Conservation (phyloP, 2,888 invertebrate genomes). For the Atethmia centrago region DNA sequence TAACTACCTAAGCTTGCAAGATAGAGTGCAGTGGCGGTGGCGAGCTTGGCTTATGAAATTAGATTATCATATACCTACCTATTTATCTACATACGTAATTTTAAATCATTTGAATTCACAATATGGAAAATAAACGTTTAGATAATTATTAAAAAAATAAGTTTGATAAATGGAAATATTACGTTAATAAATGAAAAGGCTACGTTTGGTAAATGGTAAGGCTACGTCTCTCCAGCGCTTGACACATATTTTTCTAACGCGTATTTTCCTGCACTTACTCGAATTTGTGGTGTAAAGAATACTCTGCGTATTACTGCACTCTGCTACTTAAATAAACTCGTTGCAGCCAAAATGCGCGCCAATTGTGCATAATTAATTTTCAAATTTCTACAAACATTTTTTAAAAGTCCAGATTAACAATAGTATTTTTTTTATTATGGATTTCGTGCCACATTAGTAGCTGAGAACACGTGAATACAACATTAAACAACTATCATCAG, state of each 20-base stretch:
- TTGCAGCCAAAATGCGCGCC: not conserved
- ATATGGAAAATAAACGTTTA: too few species aligned
- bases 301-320: not conserved
- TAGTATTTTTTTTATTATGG: too few species aligned
- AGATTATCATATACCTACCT: not conserved
- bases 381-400: not conserved
- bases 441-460: not conserved
- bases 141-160: not conserved
- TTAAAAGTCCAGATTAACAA: not conserved
- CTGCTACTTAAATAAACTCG: not conserved
- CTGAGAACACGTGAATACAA: slow-evolving; percentile 20
- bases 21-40: not conserved
- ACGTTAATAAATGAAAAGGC: too few species aligned
- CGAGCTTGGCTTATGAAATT: slow-evolving; percentile 9
- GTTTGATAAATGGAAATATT: not conserved
- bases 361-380: not conserved
- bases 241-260: not conserved
- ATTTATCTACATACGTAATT: not conserved
- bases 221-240: slow-evolving; percentile 1
- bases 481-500: slow-evolving; percentile 17
- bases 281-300: not conserved
- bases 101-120: not conserved
- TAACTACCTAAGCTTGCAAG: slow-evolving; percentile 31
- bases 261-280: not conserved
- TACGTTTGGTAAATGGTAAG: not conserved